A percentile compares a stretch with the other conserved stretches of the same genome.
Conservation (phyloP, 2,888 invertebrate genomes). For the Suillia variegata region DNA sequence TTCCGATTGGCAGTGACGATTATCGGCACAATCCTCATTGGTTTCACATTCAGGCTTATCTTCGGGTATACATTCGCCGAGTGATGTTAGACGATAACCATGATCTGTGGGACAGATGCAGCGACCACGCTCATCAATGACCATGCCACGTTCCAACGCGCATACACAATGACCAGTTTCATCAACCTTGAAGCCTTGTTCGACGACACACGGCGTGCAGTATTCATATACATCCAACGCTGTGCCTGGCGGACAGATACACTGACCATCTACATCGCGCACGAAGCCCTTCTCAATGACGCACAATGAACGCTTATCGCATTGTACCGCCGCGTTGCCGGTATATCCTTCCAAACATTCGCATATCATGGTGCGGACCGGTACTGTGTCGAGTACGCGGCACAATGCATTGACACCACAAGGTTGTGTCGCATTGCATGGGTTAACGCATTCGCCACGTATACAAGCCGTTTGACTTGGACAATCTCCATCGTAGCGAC, state of each 20-base stretch:
- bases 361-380: slow-evolving; percentile 87
- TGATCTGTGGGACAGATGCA: slow-evolving; percentile 77
- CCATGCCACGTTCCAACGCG: slow-evolving; percentile 77
- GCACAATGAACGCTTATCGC: slow-evolving; percentile 76
- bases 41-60: slow-evolving; percentile 68
- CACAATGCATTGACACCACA: slow-evolving; percentile 83
- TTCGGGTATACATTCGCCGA: slow-evolving; percentile 67
- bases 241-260: slow-evolving; percentile 77
- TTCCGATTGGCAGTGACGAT: slow-evolving; percentile 73
- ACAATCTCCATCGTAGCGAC: slow-evolving; percentile 81
- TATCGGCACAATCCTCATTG: slow-evolving; percentile 78
- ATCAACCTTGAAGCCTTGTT: slow-evolving; percentile 77
- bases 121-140: slow-evolving; percentile 75
- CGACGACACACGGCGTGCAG: slow-evolving; percentile 74
- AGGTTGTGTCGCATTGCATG: slow-evolving; percentile 78
- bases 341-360: slow-evolving; percentile 84
- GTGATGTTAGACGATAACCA: slow-evolving; percentile 68
- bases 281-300: slow-evolving; percentile 73
- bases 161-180: slow-evolving; percentile 82
- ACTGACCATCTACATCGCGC: slow-evolving; percentile 68
- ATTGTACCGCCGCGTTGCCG: slow-evolving; percentile 85
- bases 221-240: slow-evolving; percentile 78
- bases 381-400: slow-evolving; percentile 78
- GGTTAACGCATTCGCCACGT: slow-evolving; percentile 80
- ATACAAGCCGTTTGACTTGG: slow-evolving; percentile 84